phyloP scores from a whole-genome alignment of 2,888 invertebrate species.

The Thysanoteuthis rhombus region DNA sequence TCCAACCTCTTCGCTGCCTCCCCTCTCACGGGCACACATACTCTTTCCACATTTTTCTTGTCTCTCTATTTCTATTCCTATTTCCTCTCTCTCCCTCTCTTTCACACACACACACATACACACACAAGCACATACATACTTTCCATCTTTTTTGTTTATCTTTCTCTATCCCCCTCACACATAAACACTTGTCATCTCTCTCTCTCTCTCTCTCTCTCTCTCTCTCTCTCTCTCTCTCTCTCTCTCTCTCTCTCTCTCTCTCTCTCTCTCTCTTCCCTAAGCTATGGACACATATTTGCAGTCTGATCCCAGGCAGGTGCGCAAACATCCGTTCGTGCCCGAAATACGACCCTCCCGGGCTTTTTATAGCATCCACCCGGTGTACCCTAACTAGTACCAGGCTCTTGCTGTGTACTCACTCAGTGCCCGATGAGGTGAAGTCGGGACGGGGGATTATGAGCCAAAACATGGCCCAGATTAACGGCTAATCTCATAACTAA shows the following conservation, averaged over 20 bases:
- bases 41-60: neutral
- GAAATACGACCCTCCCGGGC: neutral
- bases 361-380: neutral
- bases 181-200: neutral
- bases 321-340: neutral
- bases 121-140: too few species aligned
- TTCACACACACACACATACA: too few species aligned
- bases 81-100: neutral
- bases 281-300: neutral
- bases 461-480: neutral
- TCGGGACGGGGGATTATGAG: neutral
- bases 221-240: neutral
- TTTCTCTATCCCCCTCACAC: too few species aligned
- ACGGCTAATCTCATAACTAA: neutral
- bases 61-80: neutral
- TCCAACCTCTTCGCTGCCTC: neutral
- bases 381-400: neutral
- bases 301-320: constrained; percentile 12
- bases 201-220: neutral
- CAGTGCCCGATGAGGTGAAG: neutral
- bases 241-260: neutral
- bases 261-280: neutral
- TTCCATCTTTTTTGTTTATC: too few species aligned
- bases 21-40: too few species aligned
- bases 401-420: neutral